Conservation (phyloP, 1,140 invertebrate species). For the Meloidogyne hapla region DNA sequence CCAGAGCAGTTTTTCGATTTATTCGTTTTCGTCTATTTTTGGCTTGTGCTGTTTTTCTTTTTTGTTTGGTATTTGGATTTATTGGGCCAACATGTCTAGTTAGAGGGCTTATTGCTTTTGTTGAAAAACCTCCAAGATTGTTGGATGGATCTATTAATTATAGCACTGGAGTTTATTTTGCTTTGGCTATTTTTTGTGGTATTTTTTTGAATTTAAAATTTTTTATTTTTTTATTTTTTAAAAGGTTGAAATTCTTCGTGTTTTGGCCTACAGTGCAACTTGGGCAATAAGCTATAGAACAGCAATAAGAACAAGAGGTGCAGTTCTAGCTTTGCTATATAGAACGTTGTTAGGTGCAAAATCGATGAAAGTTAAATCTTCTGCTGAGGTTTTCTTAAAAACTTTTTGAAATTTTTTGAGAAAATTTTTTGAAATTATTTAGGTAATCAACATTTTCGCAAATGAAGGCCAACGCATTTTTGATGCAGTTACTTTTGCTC, state of each 20-base stretch:
- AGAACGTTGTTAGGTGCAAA: slow-evolving; percentile 71
- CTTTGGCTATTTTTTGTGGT: slow-evolving; percentile 54
- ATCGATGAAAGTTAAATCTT: slow-evolving; percentile 68
- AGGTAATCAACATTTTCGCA: slow-evolving; percentile 74
- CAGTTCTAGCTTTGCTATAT: slow-evolving; percentile 71
- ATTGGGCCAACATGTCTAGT: slow-evolving; percentile 66
- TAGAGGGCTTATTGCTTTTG: slow-evolving; percentile 54
- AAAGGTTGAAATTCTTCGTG: slow-evolving; percentile 70
- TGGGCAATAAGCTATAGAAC: slow-evolving; percentile 71
- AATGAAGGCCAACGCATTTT: slow-evolving; percentile 73
- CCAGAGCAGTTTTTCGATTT: slow-evolving; percentile 66
- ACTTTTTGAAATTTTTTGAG: neutral
- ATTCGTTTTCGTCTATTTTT: slow-evolving; percentile 34
- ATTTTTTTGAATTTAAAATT: slow-evolving; percentile 9
- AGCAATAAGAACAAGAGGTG: slow-evolving; percentile 70
- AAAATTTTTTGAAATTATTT: slow-evolving; percentile 47
- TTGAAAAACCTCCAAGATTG: slow-evolving; percentile 45
- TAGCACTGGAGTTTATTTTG: slow-evolving; percentile 48
- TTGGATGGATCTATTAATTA: slow-evolving; percentile 43
- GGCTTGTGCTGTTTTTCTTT: slow-evolving; percentile 59
- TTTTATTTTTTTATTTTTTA: slow-evolving; percentile 23
- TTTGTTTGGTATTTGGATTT: slow-evolving; percentile 68
- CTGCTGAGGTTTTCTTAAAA: slow-evolving; percentile 69
- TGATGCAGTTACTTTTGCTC: slow-evolving; percentile 70
- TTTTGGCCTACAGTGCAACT: slow-evolving; percentile 69